These are phyloP conservation scores for Bombycilla garrulus DNA, from an alignment of 2,113 vertebrate genomes.

Conservation along the genomic window DNA sequence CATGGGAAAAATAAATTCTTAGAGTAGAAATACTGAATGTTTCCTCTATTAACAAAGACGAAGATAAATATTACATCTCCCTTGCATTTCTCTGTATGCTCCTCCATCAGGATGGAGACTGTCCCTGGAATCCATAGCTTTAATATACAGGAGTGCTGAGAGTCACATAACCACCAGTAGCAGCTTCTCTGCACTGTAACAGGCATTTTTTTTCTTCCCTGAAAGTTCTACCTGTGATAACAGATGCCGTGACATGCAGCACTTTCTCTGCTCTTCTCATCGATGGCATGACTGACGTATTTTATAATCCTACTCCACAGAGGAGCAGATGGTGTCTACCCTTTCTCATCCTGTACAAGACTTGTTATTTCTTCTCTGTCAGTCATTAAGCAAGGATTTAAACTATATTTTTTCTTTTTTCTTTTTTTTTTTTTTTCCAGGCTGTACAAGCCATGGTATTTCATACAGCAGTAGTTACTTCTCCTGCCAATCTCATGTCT, in stretches of 20 bases:
- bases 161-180: background rate
- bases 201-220: background rate
- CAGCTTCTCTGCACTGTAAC: background rate
- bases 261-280: slow-evolving; percentile 23
- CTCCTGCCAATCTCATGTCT: background rate
- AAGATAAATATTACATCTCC: background rate
- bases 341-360: slow-evolving; percentile 29
- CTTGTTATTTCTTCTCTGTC: slow-evolving; percentile 53
- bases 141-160: background rate
- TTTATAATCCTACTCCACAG: slow-evolving; percentile 30
- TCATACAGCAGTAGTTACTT: background rate
- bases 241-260: background rate
- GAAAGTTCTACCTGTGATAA: background rate
- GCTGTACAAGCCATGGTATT: background rate
- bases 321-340: slow-evolving; percentile 43
- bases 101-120: background rate
- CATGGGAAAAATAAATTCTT: background rate
- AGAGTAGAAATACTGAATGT: background rate
- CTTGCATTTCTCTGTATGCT: background rate
- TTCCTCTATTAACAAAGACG: background rate
- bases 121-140: background rate
- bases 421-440: background rate
- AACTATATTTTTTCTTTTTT: too few relatives aligned
- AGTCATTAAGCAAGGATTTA: slow-evolving; percentile 7
- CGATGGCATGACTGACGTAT: slow-evolving; percentile 29